These are phyloP conservation scores for Phyllotis vaccarum DNA, from an alignment of 2,797 vertebrate genomes.

Conservation along the genomic window DNA sequence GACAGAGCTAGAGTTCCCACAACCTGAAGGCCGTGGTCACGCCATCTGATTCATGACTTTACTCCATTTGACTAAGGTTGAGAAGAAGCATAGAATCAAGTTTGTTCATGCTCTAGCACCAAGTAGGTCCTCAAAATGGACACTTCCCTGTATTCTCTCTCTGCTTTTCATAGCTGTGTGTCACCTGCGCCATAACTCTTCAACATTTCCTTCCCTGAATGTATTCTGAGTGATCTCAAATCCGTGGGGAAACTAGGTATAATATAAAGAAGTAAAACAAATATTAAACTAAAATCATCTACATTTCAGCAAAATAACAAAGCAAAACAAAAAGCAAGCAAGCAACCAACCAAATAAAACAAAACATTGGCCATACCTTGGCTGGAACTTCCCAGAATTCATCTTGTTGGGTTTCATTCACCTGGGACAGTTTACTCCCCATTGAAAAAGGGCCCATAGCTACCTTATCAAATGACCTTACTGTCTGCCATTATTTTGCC, in stretches of 20 bases:
- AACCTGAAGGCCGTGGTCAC: neutral
- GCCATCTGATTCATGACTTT: neutral
- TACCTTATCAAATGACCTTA: neutral
- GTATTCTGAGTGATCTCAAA: neutral
- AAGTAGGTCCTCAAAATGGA: no score
- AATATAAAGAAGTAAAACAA: constrained; percentile 1
- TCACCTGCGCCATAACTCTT: no score
- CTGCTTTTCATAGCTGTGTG: neutral
- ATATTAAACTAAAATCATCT: neutral
- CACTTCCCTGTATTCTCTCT: neutral
- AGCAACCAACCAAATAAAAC: no score
- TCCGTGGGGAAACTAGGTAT: neutral
- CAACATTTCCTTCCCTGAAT: no score
- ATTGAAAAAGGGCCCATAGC: neutral
- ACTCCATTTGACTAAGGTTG: neutral
- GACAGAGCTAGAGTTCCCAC: neutral
- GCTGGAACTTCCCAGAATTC: neutral
- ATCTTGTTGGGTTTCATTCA: neutral
- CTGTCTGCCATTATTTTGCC: neutral
- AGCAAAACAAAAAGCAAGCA: no score
- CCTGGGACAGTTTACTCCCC: neutral
- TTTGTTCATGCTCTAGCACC: neutral
- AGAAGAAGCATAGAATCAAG: neutral
- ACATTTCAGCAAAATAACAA: neutral
- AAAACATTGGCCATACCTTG: neutral